Conservation (phyloP, 2,888 invertebrate genomes). For the Heliconius charithonia region DNA sequence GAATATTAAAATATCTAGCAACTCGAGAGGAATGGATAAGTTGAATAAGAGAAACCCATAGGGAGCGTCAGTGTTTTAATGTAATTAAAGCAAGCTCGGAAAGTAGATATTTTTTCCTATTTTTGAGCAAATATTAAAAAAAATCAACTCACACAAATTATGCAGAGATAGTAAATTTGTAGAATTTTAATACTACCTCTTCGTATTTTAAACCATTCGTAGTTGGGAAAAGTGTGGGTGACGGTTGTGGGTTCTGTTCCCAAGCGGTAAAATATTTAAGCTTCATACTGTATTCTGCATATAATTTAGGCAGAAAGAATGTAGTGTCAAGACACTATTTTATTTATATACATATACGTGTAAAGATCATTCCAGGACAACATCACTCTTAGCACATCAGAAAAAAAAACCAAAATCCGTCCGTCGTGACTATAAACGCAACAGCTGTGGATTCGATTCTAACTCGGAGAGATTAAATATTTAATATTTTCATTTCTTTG, state of each 20-base stretch:
- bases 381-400: no score
- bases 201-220: neutral
- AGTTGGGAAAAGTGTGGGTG: neutral
- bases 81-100: conserved; percentile 54
- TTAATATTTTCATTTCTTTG: neutral
- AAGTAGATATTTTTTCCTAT: conserved; percentile 9
- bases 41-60: conserved; percentile 24
- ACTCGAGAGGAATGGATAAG: conserved; percentile 22
- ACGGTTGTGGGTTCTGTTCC: neutral
- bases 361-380: no score
- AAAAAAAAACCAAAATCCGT: no score
- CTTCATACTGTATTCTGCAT: neutral
- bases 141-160: neutral
- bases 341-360: no score
- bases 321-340: neutral
- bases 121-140: conserved; percentile 8
- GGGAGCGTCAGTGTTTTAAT: conserved; percentile 52
- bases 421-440: neutral
- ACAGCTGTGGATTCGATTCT: neutral
- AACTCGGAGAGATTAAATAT: neutral
- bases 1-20: conserved; percentile 21
- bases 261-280: neutral
- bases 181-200: neutral
- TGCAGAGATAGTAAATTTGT: conserved; percentile 6
- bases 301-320: neutral